Evolutionary conservation across 2,113 vertebrate species (phyloP).

Genomic region (Oxyruncus cristatus): DNA sequence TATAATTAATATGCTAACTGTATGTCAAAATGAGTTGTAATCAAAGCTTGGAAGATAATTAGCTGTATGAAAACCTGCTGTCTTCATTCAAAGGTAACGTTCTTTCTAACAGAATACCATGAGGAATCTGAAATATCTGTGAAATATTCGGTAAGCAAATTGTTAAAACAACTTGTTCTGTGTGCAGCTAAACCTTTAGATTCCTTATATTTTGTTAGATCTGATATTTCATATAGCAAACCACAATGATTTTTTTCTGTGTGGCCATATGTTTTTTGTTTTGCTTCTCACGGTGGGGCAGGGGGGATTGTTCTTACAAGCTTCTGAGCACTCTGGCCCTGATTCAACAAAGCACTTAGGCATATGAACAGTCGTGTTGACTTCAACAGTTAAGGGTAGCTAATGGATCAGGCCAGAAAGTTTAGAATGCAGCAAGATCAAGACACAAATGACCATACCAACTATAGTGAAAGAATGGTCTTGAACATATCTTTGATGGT

Average conservation of each 20-base stretch:
- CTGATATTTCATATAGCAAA: background rate
- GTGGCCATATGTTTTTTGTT: background rate
- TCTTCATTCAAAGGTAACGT: background rate
- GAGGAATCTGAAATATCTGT: background rate
- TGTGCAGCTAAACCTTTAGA: background rate
- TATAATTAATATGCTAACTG: background rate
- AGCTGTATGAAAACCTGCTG: background rate
- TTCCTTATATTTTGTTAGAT: background rate
- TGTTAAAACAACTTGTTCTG: background rate
- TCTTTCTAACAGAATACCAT: background rate
- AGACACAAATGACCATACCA: background rate
- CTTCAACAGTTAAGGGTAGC: background rate
- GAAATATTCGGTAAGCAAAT: background rate
- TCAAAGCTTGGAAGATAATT: background rate
- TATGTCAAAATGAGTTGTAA: background rate
- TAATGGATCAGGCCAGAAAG: background rate
- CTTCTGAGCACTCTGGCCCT: background rate
- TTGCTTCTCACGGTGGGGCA: background rate
- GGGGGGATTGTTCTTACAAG: background rate
- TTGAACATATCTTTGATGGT: background rate
- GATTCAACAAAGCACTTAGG: slow-evolving; percentile 15
- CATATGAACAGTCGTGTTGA: background rate
- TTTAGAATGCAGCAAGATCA: background rate
- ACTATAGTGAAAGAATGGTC: background rate
- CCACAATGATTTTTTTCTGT: background rate